Conservation (phyloP, 2,113 vertebrate species). For the Solenodon paradoxus region DNA sequence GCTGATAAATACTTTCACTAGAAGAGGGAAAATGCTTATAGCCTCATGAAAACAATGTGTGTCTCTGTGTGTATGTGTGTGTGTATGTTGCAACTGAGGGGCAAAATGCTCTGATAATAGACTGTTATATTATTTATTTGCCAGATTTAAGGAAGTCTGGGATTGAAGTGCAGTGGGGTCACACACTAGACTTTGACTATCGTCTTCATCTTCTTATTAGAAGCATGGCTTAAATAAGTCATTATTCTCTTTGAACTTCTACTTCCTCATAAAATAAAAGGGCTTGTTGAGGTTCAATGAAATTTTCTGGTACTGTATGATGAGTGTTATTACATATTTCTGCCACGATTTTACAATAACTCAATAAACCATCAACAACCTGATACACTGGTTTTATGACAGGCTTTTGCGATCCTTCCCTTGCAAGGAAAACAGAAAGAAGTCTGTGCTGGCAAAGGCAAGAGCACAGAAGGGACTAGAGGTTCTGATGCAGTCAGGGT, state of each 20-base stretch:
- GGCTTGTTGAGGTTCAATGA: background rate
- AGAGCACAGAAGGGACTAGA: background rate
- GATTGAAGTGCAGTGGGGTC: background rate
- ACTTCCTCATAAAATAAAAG: constrained; percentile 7
- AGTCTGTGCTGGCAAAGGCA: background rate
- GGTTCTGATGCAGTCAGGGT: background rate
- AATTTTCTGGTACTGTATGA: background rate
- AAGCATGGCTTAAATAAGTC: background rate
- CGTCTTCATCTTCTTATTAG: background rate
- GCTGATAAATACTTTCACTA: constrained; percentile 19
- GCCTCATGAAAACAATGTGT: background rate
- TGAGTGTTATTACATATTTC: background rate
- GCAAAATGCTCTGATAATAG: background rate
- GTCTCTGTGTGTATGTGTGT: background rate
- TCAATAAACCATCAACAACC: background rate
- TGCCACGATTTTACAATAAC: background rate
- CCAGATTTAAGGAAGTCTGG: background rate
- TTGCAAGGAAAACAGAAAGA: background rate
- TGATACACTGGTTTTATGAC: background rate
- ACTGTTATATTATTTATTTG: background rate
- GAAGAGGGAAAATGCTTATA: background rate
- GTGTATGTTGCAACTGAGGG: no score
- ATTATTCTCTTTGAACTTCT: background rate
- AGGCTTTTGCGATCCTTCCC: background rate
- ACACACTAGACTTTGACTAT: no score